phyloP scores from a whole-genome alignment of 2,888 invertebrate species.

The Drosophila birchii region DNA sequence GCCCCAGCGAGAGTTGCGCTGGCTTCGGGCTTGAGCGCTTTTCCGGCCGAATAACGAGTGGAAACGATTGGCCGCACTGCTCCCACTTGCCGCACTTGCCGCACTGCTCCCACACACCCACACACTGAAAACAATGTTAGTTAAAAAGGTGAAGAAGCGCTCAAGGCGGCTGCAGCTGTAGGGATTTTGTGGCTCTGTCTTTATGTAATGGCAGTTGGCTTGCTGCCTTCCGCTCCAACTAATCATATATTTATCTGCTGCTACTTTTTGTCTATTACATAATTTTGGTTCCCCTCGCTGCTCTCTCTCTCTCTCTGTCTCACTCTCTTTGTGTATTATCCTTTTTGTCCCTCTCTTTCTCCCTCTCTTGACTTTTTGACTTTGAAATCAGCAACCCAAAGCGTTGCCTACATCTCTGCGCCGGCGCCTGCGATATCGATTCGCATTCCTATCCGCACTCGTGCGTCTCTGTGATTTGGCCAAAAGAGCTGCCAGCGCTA shows the following conservation, averaged over 20 bases:
- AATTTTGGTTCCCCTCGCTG: constrained; percentile 52
- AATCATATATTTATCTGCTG: constrained; percentile 71
- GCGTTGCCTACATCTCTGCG: constrained; percentile 71
- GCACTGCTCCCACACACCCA: background rate
- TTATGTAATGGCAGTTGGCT: constrained; percentile 60
- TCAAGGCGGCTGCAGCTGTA: constrained; percentile 18
- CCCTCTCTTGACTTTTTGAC: constrained; percentile 72
- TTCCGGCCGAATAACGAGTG: constrained; percentile 19
- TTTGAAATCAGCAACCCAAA: constrained; percentile 66
- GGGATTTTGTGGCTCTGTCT: constrained; percentile 9
- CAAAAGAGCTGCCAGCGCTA: constrained; percentile 29
- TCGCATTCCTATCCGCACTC: constrained; percentile 32
- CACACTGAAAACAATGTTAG: constrained; percentile 12
- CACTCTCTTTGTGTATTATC: constrained; percentile 21
- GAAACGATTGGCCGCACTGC: constrained; percentile 12
- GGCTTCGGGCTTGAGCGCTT: constrained; percentile 33
- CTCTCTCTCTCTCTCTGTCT: background rate
- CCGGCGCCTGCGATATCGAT: constrained; percentile 71
- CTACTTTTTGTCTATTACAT: constrained; percentile 70
- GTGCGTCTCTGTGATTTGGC: constrained; percentile 17
- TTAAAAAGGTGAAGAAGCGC: constrained; percentile 28
- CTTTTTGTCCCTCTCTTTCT: constrained; percentile 20
- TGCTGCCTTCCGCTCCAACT: constrained; percentile 52
- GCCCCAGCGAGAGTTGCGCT: constrained; percentile 11
- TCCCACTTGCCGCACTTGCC: too few species aligned